Percentiles rank a stretch among this genome's conserved stretches.
Conservation (phyloP, 2,797 vertebrate species). For the Eupleurogrammus muticus region DNA sequence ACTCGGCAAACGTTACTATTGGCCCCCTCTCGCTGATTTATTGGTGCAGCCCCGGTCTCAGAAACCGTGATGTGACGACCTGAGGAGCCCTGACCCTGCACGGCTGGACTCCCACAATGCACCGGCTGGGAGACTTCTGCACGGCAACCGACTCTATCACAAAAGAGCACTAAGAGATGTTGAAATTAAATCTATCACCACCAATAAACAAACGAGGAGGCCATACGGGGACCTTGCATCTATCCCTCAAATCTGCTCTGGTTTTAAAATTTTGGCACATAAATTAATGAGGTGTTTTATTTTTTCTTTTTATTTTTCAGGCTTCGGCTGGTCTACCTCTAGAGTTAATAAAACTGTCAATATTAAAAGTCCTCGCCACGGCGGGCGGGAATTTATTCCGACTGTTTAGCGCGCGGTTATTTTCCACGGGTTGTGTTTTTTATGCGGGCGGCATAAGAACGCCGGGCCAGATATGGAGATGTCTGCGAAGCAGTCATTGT, state of each 20-base stretch:
- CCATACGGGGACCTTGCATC: slow-evolving; percentile 22
- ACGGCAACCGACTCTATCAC: slow-evolving; percentile 26
- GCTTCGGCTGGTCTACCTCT: slow-evolving; percentile 52
- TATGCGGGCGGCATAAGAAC: slow-evolving; percentile 50
- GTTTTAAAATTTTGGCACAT: slow-evolving; percentile 55
- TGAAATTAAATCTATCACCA: slow-evolving; percentile 41
- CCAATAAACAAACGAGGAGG: slow-evolving; percentile 38
- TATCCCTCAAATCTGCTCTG: slow-evolving; percentile 42
- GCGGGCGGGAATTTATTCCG: slow-evolving; percentile 59
- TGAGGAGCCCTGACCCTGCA: slow-evolving; percentile 22
- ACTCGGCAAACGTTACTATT: neutral
- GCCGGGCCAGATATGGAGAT: slow-evolving; percentile 68
- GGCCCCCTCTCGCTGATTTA: neutral
- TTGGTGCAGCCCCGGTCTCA: neutral
- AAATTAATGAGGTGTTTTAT: slow-evolving; percentile 78
- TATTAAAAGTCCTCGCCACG: slow-evolving; percentile 61
- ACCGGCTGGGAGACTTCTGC: slow-evolving; percentile 33
- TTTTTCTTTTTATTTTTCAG: slow-evolving; percentile 65
- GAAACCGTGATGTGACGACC: slow-evolving; percentile 23
- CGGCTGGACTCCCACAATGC: slow-evolving; percentile 22
- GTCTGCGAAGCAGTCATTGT: slow-evolving; percentile 74
- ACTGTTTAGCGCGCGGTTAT: slow-evolving; percentile 58
- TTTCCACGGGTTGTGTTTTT: slow-evolving; percentile 55
- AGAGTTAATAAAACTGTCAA: slow-evolving; percentile 76
- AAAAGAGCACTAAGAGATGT: slow-evolving; percentile 7